These are phyloP conservation scores for Hemicentrotus pulcherrimus DNA, from an alignment of 35 echinoderm and acorn worm genomes.

Conservation along the genomic window DNA sequence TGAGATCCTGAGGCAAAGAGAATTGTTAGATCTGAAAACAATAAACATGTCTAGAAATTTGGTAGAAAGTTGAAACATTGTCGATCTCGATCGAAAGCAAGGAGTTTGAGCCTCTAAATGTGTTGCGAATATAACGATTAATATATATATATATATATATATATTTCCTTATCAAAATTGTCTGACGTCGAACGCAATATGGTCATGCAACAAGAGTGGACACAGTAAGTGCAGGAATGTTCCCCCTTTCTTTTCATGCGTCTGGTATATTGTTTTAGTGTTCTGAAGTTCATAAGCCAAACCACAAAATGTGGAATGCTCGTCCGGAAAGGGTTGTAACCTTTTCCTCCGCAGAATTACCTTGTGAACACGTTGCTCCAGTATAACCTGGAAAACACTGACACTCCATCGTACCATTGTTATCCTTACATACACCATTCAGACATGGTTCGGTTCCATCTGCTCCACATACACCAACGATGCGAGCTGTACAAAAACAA, in stretches of 20 bases:
- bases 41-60: not conserved
- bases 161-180: not conserved
- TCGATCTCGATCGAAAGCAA: not conserved
- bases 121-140: not conserved
- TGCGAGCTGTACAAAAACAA: not conserved
- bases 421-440: not conserved
- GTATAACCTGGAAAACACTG: not conserved
- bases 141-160: too few species aligned
- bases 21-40: not conserved
- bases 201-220: too few species aligned
- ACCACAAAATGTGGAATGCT: too few species aligned
- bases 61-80: not conserved
- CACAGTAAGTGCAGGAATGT: too few species aligned
- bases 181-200: not conserved
- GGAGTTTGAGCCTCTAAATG: not conserved
- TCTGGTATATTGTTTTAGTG: too few species aligned
- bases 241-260: too few species aligned
- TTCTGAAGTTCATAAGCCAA: too few species aligned
- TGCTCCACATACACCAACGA: not conserved
- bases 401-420: not conserved
- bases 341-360: not conserved
- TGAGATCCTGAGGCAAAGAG: not conserved
- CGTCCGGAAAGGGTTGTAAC: too few species aligned
- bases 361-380: not conserved
- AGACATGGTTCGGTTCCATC: not conserved